Evolutionary conservation across 92 coral and sea anemone species (phyloP), one percentile per base, ranked within the genome.

Genomic region (Epizoanthus fatuus): DNA sequence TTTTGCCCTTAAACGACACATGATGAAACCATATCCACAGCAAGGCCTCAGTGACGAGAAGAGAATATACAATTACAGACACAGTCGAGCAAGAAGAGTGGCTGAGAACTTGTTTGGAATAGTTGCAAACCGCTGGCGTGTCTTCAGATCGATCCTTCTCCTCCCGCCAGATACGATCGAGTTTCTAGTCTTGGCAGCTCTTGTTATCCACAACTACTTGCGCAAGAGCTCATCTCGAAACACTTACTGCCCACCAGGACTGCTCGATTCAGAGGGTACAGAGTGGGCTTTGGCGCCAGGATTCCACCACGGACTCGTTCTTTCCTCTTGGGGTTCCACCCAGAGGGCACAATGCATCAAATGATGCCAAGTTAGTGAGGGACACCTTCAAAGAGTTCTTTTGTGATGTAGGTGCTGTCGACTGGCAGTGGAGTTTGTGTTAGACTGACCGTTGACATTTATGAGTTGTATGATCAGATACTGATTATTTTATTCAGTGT

Each of bases 21-120:
- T 90, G 84, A 80, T 90, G 87, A 90, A 90, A 63, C 93, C 90
- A 4, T 86, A 90, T 54, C 84, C 87, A 53, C 87, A 86, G 52
- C 10, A 86, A 74, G 87, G 90, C 17, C 81, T 90, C 38, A 68
- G 76, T 44, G 55, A 42, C 20, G 88, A 90, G 37, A 89, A 63
- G 78, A 65, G 89, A 5, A 58, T 89, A 12, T 89, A 84, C 63
- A 89, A 84, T 38, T 89, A 90, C 86, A 54, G 91, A 16, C 88
- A 86, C 51, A 84, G 89, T 40, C 22, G 93, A 79, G 93, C 84
- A 68, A 71, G 93, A 70, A 71, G 90, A 51, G 39, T 90, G 5
- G 56, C 75, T 14, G 90, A 90, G 77, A 90, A 79, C 47, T 75
- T 89, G 9, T 84, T 89, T 73, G 86, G 93, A 7, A 89, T 89